Evolutionary conservation across 2,888 invertebrate genomes (phyloP), one percentile per base, ranked within the genome.

Genomic region (Lasiommata megera): DNA sequence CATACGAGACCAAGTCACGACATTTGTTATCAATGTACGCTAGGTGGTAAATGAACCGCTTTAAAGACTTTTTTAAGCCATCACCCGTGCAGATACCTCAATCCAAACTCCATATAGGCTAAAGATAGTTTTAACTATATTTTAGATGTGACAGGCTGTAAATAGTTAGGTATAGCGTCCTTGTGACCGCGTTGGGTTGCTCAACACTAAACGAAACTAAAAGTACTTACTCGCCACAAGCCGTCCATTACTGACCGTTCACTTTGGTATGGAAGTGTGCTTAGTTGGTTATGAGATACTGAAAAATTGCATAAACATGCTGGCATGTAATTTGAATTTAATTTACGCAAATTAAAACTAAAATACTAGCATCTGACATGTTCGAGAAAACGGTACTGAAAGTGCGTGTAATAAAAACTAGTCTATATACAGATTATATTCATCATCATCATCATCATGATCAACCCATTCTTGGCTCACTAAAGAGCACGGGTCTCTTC

Each of bases 171-270:
- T 37, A 11, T 11, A 9, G 8, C 28, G 40, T 31, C 52, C 52
- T 41, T 52, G 52, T 18, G 31, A 12, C 17, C 11, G 38, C 23
- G 12, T 9, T 12, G 41, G 64, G 68, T 74, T 72, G 67, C 68
- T 57, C 40, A 68, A 73, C 54, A 47, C 67, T 51, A 61, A 65
- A 67, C 58, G 48, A 50, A 40, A 58, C 59, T 61, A 58, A 54
- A 60, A 43, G 14, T 5, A 11, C 16, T 46, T 5, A 11, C 16
- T 46, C 3, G 31, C 29, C 40, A 50, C 36, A 14, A 36, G 55
- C 57, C 50, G 50, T 60, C 46, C 46, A 46, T 53, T 52, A 46
- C 57, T 54, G 54, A 51, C 62, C 60, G 46, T 48, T 62, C 56
- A 60, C 60, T 60, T 58, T 46, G 54, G 37, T 60, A 53, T 56